Base-by-base conservation (phyloP, 2,797 vertebrate species). In the Acipenser oxyrinchus region DNA sequence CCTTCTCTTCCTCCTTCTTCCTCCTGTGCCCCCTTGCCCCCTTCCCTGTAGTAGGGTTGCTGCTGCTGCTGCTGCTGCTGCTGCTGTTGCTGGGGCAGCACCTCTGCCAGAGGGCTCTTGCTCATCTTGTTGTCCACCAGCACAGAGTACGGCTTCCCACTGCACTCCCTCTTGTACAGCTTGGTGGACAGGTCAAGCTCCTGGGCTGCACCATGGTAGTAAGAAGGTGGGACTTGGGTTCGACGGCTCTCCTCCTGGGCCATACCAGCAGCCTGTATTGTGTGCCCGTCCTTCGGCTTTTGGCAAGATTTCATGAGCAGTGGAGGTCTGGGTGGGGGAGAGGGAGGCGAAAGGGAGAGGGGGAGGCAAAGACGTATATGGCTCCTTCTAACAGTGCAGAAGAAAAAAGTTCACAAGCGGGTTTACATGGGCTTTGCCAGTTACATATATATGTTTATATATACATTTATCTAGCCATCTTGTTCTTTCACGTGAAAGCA, bases 161-260 rank as follows among this genome's bases (percentile, higher is more conserved):
- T 86, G 2, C 77, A 73, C 74, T 98, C 95, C 75, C 93, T 88
- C 75, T 95, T 96, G 78, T 90, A 96, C n/a, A 92, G 89, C 83
- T 96, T 97, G 78, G 90, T 86, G 13, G 94, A 90, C 76, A 96
- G 82, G 78, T 96, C 94, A 12, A 93, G 87, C 75, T 98, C 94
- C 67, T 93, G 88, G 81, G 83, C 81, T 73, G 90, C 72, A 78
- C 88, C 84, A 74, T 93, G 90, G 76, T 93, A 97, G 75, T 93
- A 95, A 2, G 85, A 76, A 70, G 93, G 86, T 66, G 95, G 86
- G 76, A 88, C 87, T 10, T 89, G 87, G 8, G 81, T 84, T 72
- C 90, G 90, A 37, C 83, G 90, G 66, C 84, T 86, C 51, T 96
- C 96, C 72, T 97, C 94, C 77, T 96, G 93, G 15, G 95, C 93